Percentiles rank a stretch among this genome's conserved stretches.
Evolutionary conservation across 2,888 invertebrate genomes (phyloP).

Genomic region (Micropterix aruncella): DNA sequence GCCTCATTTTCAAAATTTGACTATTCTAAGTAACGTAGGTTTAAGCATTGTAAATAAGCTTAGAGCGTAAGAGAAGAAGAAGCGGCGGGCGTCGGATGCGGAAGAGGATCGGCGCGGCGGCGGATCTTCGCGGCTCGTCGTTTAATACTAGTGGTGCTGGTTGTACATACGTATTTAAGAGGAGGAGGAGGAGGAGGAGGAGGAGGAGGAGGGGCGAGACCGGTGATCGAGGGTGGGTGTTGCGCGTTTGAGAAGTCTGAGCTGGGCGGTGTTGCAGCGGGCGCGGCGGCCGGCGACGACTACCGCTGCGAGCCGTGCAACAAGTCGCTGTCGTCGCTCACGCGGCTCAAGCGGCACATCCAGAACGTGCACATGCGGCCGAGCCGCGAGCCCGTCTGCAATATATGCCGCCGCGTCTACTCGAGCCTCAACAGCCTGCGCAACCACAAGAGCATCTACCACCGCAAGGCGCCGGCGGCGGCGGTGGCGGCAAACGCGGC

Average conservation of each 20-base stretch:
- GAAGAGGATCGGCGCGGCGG: too few relatives aligned
- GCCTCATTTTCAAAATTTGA: too few relatives aligned
- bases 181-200: slow-evolving; percentile 4
- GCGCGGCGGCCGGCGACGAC: slow-evolving; percentile 63
- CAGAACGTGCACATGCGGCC: slow-evolving; percentile 87
- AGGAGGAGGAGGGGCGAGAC: slow-evolving; percentile 10
- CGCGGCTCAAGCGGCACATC: slow-evolving; percentile 80
- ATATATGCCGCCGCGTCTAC: slow-evolving; percentile 85
- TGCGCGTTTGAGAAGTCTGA: slow-evolving; percentile 9
- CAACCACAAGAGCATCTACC: slow-evolving; percentile 89
- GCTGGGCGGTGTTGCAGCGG: slow-evolving; percentile 42
- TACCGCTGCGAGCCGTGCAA: slow-evolving; percentile 86
- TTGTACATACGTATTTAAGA: background rate
- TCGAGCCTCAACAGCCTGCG: slow-evolving; percentile 82
- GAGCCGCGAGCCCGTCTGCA: slow-evolving; percentile 81
- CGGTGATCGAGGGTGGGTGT: background rate
- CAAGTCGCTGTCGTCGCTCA: slow-evolving; percentile 77
- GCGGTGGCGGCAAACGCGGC: slow-evolving; percentile 20
- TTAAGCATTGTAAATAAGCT: too few relatives aligned
- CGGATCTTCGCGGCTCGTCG: too few relatives aligned
- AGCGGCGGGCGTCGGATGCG: too few relatives aligned
- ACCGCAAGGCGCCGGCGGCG: slow-evolving; percentile 66
- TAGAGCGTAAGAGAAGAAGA: too few relatives aligned
- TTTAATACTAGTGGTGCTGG: background rate
- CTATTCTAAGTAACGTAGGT: too few relatives aligned